Percentiles rank a stretch among this genome's conserved stretches.
Conservation (phyloP, 2,888 invertebrate genomes). For the Ceratothoa steindachneri region DNA sequence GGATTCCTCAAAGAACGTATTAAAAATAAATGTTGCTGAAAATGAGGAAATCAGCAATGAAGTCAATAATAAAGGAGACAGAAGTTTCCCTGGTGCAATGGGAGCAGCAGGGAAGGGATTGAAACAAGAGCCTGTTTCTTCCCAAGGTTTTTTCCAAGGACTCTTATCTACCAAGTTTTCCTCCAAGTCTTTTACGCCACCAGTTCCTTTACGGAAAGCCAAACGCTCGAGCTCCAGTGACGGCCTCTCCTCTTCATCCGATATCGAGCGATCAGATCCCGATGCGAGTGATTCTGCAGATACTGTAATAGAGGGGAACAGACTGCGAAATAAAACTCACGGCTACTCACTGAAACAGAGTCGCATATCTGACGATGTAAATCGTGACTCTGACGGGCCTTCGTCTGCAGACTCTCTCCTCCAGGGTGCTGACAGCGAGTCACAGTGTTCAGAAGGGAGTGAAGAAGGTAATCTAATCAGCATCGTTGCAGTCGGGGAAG, state of each 20-base stretch:
- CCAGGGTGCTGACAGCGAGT: slow-evolving; percentile 42
- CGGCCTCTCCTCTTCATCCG: slow-evolving; percentile 45
- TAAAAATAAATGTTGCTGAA: slow-evolving; percentile 36
- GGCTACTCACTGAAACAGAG: not conserved
- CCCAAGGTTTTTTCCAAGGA: not conserved
- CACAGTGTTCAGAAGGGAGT: slow-evolving; percentile 45
- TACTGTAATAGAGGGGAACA: slow-evolving; percentile 37
- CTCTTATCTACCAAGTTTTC: not conserved
- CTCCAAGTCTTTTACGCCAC: not conserved
- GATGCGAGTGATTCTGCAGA: slow-evolving; percentile 46
- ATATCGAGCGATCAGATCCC: slow-evolving; percentile 43
- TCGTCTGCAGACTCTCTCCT: slow-evolving; percentile 42
- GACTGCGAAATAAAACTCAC: slow-evolving; percentile 26
- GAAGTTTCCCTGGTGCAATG: not conserved
- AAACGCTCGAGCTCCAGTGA: slow-evolving; percentile 44
- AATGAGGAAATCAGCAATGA: not conserved
- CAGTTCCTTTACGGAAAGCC: slow-evolving; percentile 20
- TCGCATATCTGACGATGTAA: slow-evolving; percentile 26
- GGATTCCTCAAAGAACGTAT: slow-evolving; percentile 33
- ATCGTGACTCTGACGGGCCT: slow-evolving; percentile 42
- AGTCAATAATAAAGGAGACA: not conserved
- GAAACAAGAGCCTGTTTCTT: not conserved
- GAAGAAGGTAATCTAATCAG: slow-evolving; percentile 46
- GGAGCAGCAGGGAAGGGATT: not conserved
- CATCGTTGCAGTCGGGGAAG: slow-evolving; percentile 47